A percentile compares a stretch with the other conserved stretches of the same genome.
phyloP scores from a whole-genome alignment of 2,113 vertebrate genomes.

The Pardalotus punctatus region DNA sequence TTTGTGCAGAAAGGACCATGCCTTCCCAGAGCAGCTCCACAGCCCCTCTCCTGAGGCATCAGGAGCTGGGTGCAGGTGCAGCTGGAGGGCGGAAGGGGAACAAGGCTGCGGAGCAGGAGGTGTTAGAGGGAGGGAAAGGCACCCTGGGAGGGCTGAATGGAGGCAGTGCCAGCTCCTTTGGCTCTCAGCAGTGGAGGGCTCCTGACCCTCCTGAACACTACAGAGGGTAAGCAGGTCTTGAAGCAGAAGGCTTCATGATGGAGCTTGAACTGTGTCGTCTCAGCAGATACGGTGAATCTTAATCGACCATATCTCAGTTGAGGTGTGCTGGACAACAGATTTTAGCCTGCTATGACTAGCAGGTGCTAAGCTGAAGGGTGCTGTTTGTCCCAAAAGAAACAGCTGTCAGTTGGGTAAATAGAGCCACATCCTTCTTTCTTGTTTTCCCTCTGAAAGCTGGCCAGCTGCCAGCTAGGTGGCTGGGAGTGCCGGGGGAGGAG shows the following conservation, averaged over 20 bases:
- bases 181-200: not conserved
- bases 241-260: not conserved
- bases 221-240: not conserved
- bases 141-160: accelerated
- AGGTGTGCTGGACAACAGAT: not conserved
- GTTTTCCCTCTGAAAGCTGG: not conserved
- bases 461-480: not conserved
- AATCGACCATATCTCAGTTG: accelerated
- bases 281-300: not conserved
- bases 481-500: not conserved
- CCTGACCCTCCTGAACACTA: not conserved
- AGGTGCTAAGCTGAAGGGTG: not conserved
- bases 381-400: not conserved
- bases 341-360: not conserved
- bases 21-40: not conserved
- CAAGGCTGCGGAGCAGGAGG: not conserved
- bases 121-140: not conserved
- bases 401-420: not conserved
- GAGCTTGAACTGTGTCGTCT: not conserved
- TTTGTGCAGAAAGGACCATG: accelerated
- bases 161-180: accelerated
- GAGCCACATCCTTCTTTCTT: not conserved
- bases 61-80: not conserved
- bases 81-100: accelerated
- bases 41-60: not conserved